A percentile compares a stretch with the other conserved stretches of the same genome.
These are phyloP conservation scores for Lasioglossum lativentre DNA, from an alignment of 2,888 invertebrate genomes.

Conservation along the genomic window DNA sequence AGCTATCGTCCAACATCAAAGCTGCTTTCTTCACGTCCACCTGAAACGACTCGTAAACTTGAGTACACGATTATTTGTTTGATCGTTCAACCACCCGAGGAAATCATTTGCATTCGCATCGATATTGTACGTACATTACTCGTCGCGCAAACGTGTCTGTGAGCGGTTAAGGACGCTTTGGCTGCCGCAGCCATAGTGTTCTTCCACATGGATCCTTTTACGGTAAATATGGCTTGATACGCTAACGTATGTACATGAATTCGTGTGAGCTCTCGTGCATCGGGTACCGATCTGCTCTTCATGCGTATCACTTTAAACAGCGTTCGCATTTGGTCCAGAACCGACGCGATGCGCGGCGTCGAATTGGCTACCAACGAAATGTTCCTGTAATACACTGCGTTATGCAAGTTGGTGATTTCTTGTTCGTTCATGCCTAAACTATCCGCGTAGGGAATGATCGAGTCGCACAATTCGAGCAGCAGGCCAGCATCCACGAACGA, in stretches of 20 bases:
- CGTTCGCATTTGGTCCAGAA: conserved; percentile 92
- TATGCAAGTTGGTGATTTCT: conserved; percentile 91
- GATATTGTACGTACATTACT: conserved; percentile 85
- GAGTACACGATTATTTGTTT: not conserved
- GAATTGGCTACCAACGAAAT: conserved; percentile 91
- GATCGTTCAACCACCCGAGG: not conserved
- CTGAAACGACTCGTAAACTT: conserved; percentile 70
- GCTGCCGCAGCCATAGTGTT: conserved; percentile 92
- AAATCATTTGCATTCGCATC: not conserved
- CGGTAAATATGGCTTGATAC: conserved; percentile 93
- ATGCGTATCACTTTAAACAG: conserved; percentile 87
- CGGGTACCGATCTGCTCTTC: conserved; percentile 83
- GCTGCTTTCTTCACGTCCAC: conserved; percentile 86
- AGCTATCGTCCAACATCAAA: conserved; percentile 93
- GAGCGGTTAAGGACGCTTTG: conserved; percentile 93
- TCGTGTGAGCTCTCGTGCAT: conserved; percentile 88
- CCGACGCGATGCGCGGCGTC: conserved; percentile 91
- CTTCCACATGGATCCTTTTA: conserved; percentile 90
- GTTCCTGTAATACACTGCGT: conserved; percentile 89
- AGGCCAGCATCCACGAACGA: conserved; percentile 91
- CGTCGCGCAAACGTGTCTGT: conserved; percentile 92
- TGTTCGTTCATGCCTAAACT: conserved; percentile 96
- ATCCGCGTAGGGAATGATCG: conserved; percentile 91
- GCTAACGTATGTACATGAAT: conserved; percentile 95
- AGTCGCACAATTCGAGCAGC: conserved; percentile 88